Conservation (phyloP, 2,797 vertebrate species). For the Smutsia gigantea region DNA sequence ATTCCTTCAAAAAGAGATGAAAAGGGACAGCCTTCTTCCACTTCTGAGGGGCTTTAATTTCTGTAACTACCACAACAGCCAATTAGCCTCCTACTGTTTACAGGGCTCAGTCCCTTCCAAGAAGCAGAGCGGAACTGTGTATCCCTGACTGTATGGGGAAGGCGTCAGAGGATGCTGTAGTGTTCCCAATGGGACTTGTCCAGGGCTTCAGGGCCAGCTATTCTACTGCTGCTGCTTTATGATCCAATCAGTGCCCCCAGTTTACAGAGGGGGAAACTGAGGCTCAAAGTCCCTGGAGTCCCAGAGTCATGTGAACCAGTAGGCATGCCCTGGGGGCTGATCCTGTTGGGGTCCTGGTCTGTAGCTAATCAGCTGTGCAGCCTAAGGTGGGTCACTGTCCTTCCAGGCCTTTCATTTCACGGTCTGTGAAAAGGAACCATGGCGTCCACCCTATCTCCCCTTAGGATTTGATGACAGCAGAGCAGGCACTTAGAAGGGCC, state of each 20-base stretch:
- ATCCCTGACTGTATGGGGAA: not conserved
- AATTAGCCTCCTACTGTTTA: not conserved
- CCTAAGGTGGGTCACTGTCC: not conserved
- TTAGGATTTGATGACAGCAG: accelerated
- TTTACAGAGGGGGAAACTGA: not conserved
- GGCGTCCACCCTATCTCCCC: not conserved
- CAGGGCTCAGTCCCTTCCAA: not conserved
- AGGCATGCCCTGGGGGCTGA: not conserved
- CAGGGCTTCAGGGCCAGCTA: not conserved
- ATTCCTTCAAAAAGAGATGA: constrained; percentile 56
- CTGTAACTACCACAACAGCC: not conserved
- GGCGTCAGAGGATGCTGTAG: not conserved
- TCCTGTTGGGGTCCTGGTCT: not conserved
- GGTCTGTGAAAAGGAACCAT: not conserved
- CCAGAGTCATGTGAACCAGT: not conserved
- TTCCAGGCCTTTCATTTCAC: not conserved
- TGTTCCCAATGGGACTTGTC: not conserved
- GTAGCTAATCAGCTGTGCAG: not conserved
- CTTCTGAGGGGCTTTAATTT: not conserved
- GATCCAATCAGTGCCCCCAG: not conserved
- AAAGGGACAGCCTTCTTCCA: not conserved
- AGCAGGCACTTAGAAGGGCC: not conserved
- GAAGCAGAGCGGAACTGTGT: not conserved
- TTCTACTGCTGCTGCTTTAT: not conserved
- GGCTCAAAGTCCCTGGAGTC: no score